Percentiles rank a stretch among this genome's conserved stretches.
Evolutionary conservation across 2,888 invertebrate species (phyloP).

Genomic region (Leptopilina drosophilae): DNA sequence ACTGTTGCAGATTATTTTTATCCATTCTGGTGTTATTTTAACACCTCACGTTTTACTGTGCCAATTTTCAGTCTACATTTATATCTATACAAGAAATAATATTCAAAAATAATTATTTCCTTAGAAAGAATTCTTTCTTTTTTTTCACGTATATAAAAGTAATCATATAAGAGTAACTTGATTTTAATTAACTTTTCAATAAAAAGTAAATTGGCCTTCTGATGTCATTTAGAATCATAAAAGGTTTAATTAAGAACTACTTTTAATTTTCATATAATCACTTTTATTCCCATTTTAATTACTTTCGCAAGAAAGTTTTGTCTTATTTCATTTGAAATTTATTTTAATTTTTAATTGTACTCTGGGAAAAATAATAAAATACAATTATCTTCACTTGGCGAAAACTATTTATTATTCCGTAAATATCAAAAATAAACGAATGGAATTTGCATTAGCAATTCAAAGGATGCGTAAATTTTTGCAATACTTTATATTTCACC

Average conservation of each 20-base stretch:
- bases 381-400: no score
- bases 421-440: no score
- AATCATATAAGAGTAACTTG: conserved; percentile 3
- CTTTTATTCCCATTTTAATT: background rate
- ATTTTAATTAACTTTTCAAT: conserved; percentile 23
- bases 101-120: no score
- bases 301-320: background rate
- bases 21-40: no score
- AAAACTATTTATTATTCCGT: no score
- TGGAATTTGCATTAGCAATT: background rate
- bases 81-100: no score
- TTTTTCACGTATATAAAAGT: background rate
- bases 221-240: conserved; percentile 11
- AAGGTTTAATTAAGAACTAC: conserved; percentile 12
- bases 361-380: no score
- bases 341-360: no score
- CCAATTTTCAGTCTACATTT: no score
- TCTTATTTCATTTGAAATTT: background rate
- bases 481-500: background rate
- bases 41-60: no score
- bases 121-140: background rate
- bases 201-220: conserved; percentile 12
- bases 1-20: no score
- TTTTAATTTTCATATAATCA: conserved; percentile 21
- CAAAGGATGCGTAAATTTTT: background rate